Evolutionary conservation across 2,113 vertebrate species (phyloP).

Genomic region (Heterotilapia buettikoferi): DNA sequence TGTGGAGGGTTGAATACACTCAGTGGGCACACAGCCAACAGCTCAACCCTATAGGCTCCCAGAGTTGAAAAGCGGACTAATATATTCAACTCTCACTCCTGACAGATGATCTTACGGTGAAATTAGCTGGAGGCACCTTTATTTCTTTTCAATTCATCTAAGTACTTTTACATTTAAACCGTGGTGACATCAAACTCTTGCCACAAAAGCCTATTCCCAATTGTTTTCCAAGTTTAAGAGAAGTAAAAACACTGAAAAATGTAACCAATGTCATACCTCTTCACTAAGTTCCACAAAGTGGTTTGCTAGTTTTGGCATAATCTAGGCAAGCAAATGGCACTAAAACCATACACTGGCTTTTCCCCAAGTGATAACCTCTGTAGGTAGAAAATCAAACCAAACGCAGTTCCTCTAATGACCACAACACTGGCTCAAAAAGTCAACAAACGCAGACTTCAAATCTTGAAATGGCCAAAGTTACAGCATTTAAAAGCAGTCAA

Average conservation of each 20-base stretch:
- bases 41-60: slow-evolving; percentile 71
- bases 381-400: background rate
- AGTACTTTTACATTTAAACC: slow-evolving; percentile 22
- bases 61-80: slow-evolving; percentile 53
- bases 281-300: background rate
- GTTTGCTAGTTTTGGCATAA: background rate
- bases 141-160: background rate
- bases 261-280: too few species aligned
- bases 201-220: background rate
- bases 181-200: background rate
- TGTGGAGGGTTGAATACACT: slow-evolving; percentile 85
- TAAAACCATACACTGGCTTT: background rate
- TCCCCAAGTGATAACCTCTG: background rate
- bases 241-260: background rate
- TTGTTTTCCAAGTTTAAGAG: background rate
- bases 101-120: slow-evolving; percentile 43
- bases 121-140: slow-evolving; percentile 19
- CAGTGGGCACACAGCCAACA: slow-evolving; percentile 81
- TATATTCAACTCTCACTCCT: slow-evolving; percentile 53
- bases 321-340: background rate
- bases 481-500: background rate
- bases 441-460: background rate
- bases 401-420: background rate
- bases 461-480: background rate
- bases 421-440: background rate